phyloP scores from a whole-genome alignment of 1,140 invertebrate species.

The Eumeta japonica region DNA sequence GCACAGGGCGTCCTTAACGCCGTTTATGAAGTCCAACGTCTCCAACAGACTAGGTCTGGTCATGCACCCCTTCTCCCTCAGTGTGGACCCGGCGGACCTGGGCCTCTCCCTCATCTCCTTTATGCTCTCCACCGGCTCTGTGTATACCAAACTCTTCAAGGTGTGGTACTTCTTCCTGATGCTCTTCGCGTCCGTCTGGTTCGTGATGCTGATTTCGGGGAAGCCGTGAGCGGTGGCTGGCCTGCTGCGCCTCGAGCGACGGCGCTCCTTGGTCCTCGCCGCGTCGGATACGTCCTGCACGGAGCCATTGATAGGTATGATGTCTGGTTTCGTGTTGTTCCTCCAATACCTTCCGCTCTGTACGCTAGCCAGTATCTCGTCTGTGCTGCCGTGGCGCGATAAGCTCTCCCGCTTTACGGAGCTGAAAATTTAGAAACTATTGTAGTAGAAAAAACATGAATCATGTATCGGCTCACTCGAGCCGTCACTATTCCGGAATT shows the following conservation, averaged over 20 bases:
- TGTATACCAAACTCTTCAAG: slow-evolving; percentile 39
- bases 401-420: not conserved
- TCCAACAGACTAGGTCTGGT: slow-evolving; percentile 43
- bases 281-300: slow-evolving; percentile 17
- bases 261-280: slow-evolving; percentile 19
- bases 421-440: no score
- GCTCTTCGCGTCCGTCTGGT: slow-evolving; percentile 36
- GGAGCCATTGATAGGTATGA: slow-evolving; percentile 28
- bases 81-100: slow-evolving; percentile 37
- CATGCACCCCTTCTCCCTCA: slow-evolving; percentile 33
- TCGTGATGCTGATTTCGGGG: slow-evolving; percentile 45
- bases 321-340: slow-evolving; percentile 39
- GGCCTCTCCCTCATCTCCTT: slow-evolving; percentile 34
- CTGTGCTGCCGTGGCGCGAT: slow-evolving; percentile 33
- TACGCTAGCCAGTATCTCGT: slow-evolving; percentile 36
- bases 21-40: slow-evolving; percentile 47
- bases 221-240: slow-evolving; percentile 34
- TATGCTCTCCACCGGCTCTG: slow-evolving; percentile 39
- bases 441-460: no score
- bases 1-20: slow-evolving; percentile 39
- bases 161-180: slow-evolving; percentile 44
- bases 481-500: no score
- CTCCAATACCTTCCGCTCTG: slow-evolving; percentile 42
- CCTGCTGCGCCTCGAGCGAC: slow-evolving; percentile 20
- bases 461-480: no score